Percentiles rank a stretch among this genome's conserved stretches.
phyloP scores from a whole-genome alignment of 2,888 invertebrate species.

The Trichogramma evanescens region DNA sequence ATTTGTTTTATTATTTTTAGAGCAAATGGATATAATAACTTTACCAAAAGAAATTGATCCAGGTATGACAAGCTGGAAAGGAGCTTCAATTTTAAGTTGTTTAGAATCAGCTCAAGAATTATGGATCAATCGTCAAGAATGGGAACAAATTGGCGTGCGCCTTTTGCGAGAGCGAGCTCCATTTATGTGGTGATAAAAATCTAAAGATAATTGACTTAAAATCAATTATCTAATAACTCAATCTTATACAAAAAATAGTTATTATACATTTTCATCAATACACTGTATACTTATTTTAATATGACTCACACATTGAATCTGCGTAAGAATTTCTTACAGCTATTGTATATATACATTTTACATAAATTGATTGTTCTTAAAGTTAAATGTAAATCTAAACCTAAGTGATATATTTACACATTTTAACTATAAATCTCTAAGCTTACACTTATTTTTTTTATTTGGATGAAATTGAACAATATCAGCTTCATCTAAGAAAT shows the following conservation, averaged over 20 bases:
- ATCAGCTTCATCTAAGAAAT: constrained; percentile 34
- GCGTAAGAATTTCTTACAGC: neutral
- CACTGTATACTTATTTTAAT: too few relatives aligned
- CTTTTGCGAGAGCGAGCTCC: constrained; percentile 85
- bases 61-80: constrained; percentile 87
- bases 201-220: constrained; percentile 1
- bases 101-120: constrained; percentile 87
- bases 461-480: constrained; percentile 35
- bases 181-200: constrained; percentile 69
- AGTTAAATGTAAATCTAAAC: neutral
- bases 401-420: neutral
- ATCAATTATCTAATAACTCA: neutral
- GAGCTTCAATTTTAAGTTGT: constrained; percentile 87
- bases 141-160: constrained; percentile 78
- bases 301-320: too few relatives aligned
- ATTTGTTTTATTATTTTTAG: constrained; percentile 40
- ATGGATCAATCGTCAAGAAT: constrained; percentile 82
- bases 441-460: constrained; percentile 34
- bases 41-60: constrained; percentile 90
- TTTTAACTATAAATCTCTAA: constrained; percentile 30
- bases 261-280: too few relatives aligned
- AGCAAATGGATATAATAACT: constrained; percentile 82
- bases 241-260: too few relatives aligned
- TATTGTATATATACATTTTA: neutral
- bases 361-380: neutral